These are phyloP conservation scores for Loripinus fragilis DNA, from an alignment of 2,888 invertebrate species.

Conservation along the genomic window DNA sequence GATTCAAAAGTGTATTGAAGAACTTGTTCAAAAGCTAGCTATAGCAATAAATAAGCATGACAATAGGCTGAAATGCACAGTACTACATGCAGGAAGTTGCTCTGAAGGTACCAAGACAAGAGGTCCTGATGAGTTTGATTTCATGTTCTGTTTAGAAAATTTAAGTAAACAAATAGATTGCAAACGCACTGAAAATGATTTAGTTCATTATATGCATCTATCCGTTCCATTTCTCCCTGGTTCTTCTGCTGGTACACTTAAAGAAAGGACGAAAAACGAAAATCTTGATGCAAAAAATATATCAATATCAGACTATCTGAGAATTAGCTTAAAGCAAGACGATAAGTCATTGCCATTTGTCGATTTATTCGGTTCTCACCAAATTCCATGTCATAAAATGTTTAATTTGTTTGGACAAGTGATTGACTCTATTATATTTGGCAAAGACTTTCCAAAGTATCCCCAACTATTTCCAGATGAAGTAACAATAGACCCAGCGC, in stretches of 20 bases:
- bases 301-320: slow-evolving; percentile 44
- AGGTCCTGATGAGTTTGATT: slow-evolving; percentile 54
- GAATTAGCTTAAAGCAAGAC: slow-evolving; percentile 25
- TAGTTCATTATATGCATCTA: not conserved
- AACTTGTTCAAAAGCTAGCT: slow-evolving; percentile 32
- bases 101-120: slow-evolving; percentile 55
- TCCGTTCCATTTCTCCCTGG: not conserved
- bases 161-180: slow-evolving; percentile 33
- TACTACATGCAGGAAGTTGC: slow-evolving; percentile 48
- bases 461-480: slow-evolving; percentile 35
- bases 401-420: slow-evolving; percentile 35
- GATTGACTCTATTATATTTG: slow-evolving; percentile 33
- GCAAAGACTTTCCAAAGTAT: slow-evolving; percentile 40
- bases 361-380: slow-evolving; percentile 18
- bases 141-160: slow-evolving; percentile 47
- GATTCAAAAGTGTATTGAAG: slow-evolving; percentile 40
- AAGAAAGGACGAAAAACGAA: not conserved
- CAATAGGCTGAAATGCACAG: slow-evolving; percentile 35
- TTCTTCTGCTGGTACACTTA: not conserved
- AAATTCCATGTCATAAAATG: slow-evolving; percentile 40
- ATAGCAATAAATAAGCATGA: slow-evolving; percentile 29
- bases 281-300: not conserved
- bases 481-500: slow-evolving; percentile 39
- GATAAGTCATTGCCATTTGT: slow-evolving; percentile 16
- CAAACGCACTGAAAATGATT: slow-evolving; percentile 27